These are phyloP conservation scores for Capitella teleta DNA, from an alignment of 1,140 invertebrate genomes.

Conservation along the genomic window DNA sequence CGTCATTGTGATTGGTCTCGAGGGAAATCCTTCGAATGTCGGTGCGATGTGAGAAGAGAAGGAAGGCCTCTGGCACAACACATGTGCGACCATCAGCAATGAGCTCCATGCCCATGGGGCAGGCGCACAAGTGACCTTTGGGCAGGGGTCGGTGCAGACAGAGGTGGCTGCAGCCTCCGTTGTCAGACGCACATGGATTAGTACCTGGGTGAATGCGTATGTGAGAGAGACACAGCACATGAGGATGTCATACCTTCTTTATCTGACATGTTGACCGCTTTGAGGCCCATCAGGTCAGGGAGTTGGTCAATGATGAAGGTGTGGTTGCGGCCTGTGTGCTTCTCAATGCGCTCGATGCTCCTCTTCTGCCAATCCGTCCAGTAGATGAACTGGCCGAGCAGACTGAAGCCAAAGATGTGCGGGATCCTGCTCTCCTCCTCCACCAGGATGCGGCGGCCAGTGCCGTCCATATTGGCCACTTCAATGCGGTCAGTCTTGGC, in stretches of 20 bases:
- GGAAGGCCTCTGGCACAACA: slow-evolving; percentile 73
- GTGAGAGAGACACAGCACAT: too few relatives aligned
- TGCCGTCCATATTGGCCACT: slow-evolving; percentile 34
- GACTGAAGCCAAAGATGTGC: slow-evolving; percentile 69
- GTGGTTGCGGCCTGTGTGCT: slow-evolving; percentile 25
- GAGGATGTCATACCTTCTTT: too few relatives aligned
- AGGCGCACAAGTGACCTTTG: slow-evolving; percentile 56
- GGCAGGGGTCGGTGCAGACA: slow-evolving; percentile 76
- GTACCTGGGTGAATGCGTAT: too few relatives aligned
- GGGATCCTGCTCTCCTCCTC: slow-evolving; percentile 66
- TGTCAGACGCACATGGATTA: slow-evolving; percentile 84
- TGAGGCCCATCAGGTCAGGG: slow-evolving; percentile 36
- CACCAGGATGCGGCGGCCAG: slow-evolving; percentile 50
- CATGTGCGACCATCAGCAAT: slow-evolving; percentile 65
- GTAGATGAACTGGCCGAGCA: slow-evolving; percentile 38
- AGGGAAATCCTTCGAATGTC: slow-evolving; percentile 57
- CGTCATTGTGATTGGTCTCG: slow-evolving; percentile 65
- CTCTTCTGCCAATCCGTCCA: slow-evolving; percentile 40
- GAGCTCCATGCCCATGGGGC: slow-evolving; percentile 66
- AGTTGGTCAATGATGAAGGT: slow-evolving; percentile 70
- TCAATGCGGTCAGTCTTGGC: slow-evolving; percentile 48
- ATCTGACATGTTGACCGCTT: slow-evolving; percentile 56
- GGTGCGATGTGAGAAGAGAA: slow-evolving; percentile 70
- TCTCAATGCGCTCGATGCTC: slow-evolving; percentile 35
- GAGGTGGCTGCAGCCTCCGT: slow-evolving; percentile 92